These are phyloP conservation scores for Gambusia yucatana DNA, from an alignment of 2,797 vertebrate genomes.

Conservation along the genomic window DNA sequence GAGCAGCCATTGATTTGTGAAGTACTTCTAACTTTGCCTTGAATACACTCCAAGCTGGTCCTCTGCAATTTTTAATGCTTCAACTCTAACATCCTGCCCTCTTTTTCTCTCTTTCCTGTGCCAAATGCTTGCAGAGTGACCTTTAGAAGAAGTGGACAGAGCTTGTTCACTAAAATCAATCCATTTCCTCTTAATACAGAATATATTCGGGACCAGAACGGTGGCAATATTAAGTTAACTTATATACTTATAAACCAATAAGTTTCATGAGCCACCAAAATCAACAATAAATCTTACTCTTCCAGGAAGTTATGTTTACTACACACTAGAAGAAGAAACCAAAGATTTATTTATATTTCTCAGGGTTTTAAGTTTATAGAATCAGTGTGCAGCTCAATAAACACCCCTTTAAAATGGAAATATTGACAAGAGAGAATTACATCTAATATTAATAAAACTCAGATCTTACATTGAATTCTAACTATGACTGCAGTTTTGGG, in stretches of 20 bases:
- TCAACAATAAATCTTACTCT: not conserved
- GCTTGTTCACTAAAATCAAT: conserved; percentile 57
- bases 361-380: not conserved
- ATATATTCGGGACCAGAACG: conserved; percentile 43
- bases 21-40: conserved; percentile 77
- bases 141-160: conserved; percentile 57
- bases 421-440: not conserved
- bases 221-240: not conserved
- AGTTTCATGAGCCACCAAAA: not conserved
- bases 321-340: not conserved
- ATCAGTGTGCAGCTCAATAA: not conserved
- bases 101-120: conserved; percentile 5
- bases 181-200: conserved; percentile 55
- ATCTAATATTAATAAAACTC: too few relatives aligned
- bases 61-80: conserved; percentile 74
- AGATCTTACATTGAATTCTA: too few relatives aligned
- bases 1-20: conserved; percentile 78
- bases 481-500: conserved; percentile 50
- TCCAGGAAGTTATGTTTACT: not conserved
- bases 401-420: not conserved
- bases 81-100: conserved; percentile 61
- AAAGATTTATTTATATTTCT: not conserved
- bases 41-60: conserved; percentile 70
- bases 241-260: not conserved
- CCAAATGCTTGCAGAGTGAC: conserved; percentile 63